These are phyloP conservation scores for Sorex araneus DNA, from an alignment of 2,113 vertebrate genomes.

Conservation along the genomic window DNA sequence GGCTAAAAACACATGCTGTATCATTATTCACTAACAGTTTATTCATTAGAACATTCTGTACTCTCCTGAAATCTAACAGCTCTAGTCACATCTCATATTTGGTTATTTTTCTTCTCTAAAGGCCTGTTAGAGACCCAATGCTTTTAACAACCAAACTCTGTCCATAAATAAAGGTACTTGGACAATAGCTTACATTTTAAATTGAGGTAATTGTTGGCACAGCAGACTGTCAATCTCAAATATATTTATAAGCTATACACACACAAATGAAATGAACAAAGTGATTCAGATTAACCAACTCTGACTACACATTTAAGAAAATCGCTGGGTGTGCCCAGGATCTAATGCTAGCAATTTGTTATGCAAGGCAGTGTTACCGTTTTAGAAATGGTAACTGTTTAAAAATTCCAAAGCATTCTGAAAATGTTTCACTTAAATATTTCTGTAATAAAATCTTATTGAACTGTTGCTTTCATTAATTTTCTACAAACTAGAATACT, in stretches of 20 bases:
- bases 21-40: constrained; percentile 58
- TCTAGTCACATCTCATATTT: constrained; percentile 28
- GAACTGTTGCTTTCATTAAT: constrained; percentile 88
- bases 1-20: constrained; percentile 61
- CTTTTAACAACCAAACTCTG: constrained; percentile 53
- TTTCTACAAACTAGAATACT: constrained; percentile 84
- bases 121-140: not conserved
- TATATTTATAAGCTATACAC: constrained; percentile 75
- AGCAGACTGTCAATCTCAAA: constrained; percentile 72
- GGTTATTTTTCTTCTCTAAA: constrained; percentile 72
- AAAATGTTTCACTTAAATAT: constrained; percentile 88
- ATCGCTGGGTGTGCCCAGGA: constrained; percentile 80
- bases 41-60: constrained; percentile 70
- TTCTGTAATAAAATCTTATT: constrained; percentile 88
- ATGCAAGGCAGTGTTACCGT: constrained; percentile 65
- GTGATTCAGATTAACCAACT: constrained; percentile 81
- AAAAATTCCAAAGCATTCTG: constrained; percentile 86
- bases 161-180: not conserved
- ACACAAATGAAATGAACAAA: constrained; percentile 78
- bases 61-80: constrained; percentile 20
- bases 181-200: constrained; percentile 47
- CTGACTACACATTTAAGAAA: constrained; percentile 81
- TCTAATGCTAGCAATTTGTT: constrained; percentile 84
- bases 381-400: constrained; percentile 83
- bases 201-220: constrained; percentile 52